Base-by-base conservation (phyloP, 92 coral and sea anemone species). In the Porites evermanni region DNA sequence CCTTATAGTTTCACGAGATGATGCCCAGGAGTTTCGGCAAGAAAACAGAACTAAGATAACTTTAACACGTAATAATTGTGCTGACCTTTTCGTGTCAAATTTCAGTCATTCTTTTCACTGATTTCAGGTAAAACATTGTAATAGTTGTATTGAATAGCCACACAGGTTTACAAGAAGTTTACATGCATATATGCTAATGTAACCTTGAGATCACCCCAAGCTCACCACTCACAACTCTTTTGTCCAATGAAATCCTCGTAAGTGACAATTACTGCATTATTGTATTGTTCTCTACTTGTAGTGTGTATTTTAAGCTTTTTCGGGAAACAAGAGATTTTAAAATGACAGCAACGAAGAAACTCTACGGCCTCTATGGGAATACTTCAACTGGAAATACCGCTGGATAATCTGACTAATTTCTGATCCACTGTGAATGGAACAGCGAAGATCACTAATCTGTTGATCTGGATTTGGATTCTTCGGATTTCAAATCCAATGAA, bases 251-350 rank as follows among this genome's bases (percentile, higher is more conserved):
- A 54, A 85, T 66, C 54, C 70, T 17, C 74, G 76, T 29, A 4
- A 56, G 65, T 53, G 60, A 76, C 81, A 75, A 73, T 77, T 64
- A 64, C 89, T 81, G 77, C 93, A 82, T 90, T 60, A 76, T 77
- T 65, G 82, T 52, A 76, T 87, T 87, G 90, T 82, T 70, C 84
- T 74, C 77, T 24, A 60, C 84, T 70, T 77, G 91, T 82, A 81
- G 64, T 71, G 71, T 75, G 81, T 77, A 75, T 76, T 83, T 72
- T 83, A 29, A 61, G 77, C 70, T 72, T 26, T 70, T 63, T 51
- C 64, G 53, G 68, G 26, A 70, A 24, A 26, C 12, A 38, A 52
- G 79, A 24, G 72, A 72, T 81, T 53, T 29, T 23, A 23, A 23
- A 23, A 23, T 23, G 24, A 23, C 24, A 23, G 24, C 24, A 23